Evolutionary conservation across 2,888 invertebrate species (phyloP).

Genomic region (Volucella inflata): DNA sequence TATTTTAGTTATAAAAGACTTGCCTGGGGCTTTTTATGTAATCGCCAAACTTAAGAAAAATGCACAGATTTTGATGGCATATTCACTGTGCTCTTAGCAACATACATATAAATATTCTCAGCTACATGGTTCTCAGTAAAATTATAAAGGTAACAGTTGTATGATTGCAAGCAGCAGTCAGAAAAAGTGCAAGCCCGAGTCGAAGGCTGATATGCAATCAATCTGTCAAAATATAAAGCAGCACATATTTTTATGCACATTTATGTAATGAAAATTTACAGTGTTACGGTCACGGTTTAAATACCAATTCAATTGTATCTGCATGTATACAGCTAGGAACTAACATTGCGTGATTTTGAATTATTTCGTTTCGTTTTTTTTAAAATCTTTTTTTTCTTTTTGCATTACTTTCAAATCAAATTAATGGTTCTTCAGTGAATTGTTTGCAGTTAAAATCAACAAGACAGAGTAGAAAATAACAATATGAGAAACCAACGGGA

Average conservation of each 20-base stretch:
- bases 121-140: no score
- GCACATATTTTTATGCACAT: slow-evolving; percentile 50
- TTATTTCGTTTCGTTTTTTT: slow-evolving; percentile 14
- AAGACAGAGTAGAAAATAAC: background rate
- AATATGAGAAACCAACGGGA: slow-evolving; percentile 7
- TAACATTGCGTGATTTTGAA: slow-evolving; percentile 38
- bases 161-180: background rate
- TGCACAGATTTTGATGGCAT: no score
- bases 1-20: no score
- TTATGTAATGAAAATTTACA: slow-evolving; percentile 16
- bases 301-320: slow-evolving; percentile 71
- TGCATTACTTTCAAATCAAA: slow-evolving; percentile 63
- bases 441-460: slow-evolving; percentile 46
- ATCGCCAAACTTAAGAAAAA: no score
- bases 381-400: slow-evolving; percentile 1
- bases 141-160: no score
- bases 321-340: slow-evolving; percentile 57
- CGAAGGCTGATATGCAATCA: background rate
- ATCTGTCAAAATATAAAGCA: background rate
- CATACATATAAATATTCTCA: no score
- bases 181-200: background rate
- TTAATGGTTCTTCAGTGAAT: slow-evolving; percentile 41
- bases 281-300: slow-evolving; percentile 69
- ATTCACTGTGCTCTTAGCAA: no score
- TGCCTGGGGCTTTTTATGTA: no score